Evolutionary conservation across 1,140 invertebrate genomes (phyloP).

Genomic region (Homalodisca vitripennis): DNA sequence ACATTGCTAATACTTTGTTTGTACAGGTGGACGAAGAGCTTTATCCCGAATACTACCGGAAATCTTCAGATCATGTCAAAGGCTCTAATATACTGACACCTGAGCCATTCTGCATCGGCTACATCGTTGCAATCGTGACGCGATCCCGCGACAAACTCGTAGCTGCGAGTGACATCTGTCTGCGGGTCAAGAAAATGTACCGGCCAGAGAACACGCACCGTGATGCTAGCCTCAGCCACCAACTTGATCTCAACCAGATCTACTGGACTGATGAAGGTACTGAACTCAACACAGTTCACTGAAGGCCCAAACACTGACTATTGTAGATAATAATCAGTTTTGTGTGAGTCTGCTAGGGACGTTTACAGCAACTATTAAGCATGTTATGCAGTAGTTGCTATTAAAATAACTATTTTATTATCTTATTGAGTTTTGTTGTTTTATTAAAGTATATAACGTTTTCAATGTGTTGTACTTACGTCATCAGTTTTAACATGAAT

Average conservation of each 20-base stretch:
- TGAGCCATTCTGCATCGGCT: slow-evolving; percentile 72
- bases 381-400: too few relatives aligned
- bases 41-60: slow-evolving; percentile 78
- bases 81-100: slow-evolving; percentile 72
- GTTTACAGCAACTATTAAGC: too few relatives aligned
- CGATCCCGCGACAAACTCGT: slow-evolving; percentile 51
- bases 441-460: too few relatives aligned
- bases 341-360: too few relatives aligned
- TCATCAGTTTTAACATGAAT: too few relatives aligned
- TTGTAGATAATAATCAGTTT: too few relatives aligned
- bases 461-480: too few relatives aligned
- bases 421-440: too few relatives aligned
- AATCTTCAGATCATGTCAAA: slow-evolving; percentile 64
- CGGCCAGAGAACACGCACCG: slow-evolving; percentile 74
- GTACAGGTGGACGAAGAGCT: slow-evolving; percentile 64
- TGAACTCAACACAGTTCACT: too few relatives aligned
- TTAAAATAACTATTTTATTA: too few relatives aligned
- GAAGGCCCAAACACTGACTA: too few relatives aligned
- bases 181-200: slow-evolving; percentile 71
- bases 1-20: slow-evolving; percentile 19
- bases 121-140: slow-evolving; percentile 60
- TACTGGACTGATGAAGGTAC: slow-evolving; percentile 78
- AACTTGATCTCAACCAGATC: slow-evolving; percentile 70
- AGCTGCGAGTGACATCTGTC: slow-evolving; percentile 58
- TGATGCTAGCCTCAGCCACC: slow-evolving; percentile 50